Percentiles rank a stretch among this genome's conserved stretches.
Conservation (phyloP, 2,888 invertebrate genomes). For the Stramonita haemastoma region DNA sequence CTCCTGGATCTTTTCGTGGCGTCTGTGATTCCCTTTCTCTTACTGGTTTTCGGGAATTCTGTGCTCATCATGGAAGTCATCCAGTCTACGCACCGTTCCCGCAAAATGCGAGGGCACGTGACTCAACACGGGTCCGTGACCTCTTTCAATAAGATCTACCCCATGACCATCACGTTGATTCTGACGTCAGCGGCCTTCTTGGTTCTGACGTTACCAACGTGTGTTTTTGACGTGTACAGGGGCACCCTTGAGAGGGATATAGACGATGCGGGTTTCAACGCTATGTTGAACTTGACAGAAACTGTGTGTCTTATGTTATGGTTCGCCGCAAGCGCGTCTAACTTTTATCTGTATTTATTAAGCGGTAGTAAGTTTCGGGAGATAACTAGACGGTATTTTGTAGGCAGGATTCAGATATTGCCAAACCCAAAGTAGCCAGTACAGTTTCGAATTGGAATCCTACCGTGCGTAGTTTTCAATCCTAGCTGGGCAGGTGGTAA, state of each 20-base stretch:
- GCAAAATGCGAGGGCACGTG: neutral
- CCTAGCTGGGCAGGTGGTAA: too few relatives aligned
- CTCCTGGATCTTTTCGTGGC: neutral
- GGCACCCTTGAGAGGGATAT: neutral
- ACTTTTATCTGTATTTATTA: conserved; percentile 4
- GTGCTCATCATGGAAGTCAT: neutral
- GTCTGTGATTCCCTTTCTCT: neutral
- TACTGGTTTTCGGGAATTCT: neutral
- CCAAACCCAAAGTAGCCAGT: too few relatives aligned
- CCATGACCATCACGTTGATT: neutral
- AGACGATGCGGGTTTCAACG: neutral
- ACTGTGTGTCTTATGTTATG: neutral
- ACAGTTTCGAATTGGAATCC: too few relatives aligned
- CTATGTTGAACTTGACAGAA: neutral
- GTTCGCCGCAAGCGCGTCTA: neutral
- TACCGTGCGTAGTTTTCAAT: too few relatives aligned
- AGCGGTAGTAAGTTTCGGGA: conserved; percentile 8
- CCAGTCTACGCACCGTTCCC: neutral
- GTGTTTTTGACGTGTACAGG: neutral
- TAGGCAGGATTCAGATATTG: neutral
- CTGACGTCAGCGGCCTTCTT: conserved; percentile 5
- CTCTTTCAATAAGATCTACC: neutral
- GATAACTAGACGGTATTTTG: neutral
- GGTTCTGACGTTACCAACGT: neutral
- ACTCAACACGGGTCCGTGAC: neutral